phyloP scores from a whole-genome alignment of 1,140 invertebrate genomes.

The Anthonomus grandis region DNA sequence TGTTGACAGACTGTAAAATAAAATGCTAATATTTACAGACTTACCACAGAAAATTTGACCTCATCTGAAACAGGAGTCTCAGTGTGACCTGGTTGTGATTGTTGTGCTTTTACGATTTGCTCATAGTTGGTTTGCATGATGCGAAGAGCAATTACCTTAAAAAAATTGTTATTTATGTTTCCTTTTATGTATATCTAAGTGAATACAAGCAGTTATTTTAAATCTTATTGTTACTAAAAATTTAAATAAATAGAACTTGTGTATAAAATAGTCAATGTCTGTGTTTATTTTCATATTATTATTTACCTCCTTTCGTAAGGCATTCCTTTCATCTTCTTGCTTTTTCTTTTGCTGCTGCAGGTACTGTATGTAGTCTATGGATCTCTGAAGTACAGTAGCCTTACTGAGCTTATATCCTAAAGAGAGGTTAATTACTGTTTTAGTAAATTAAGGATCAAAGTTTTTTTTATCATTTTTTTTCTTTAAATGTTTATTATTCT shows the following conservation, averaged over 20 bases:
- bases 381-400: conserved; percentile 90
- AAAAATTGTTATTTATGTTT: too few species aligned
- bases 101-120: conserved; percentile 93
- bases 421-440: too few species aligned
- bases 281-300: too few species aligned
- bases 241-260: too few species aligned
- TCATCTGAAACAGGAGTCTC: conserved; percentile 88
- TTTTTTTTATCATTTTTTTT: neutral
- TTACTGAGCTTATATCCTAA: conserved; percentile 90
- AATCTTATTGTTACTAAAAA: too few species aligned
- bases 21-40: too few species aligned
- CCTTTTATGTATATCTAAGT: too few species aligned
- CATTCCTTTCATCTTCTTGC: conserved; percentile 88
- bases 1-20: neutral
- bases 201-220: too few species aligned
- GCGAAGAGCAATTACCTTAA: conserved; percentile 84
- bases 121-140: conserved; percentile 95
- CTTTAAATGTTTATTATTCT: too few species aligned
- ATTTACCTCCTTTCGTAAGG: conserved; percentile 92
- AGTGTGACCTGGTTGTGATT: conserved; percentile 83
- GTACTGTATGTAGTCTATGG: conserved; percentile 88
- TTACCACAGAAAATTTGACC: conserved; percentile 93
- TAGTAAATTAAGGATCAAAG: neutral
- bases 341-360: conserved; percentile 88
- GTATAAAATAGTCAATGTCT: too few species aligned